A percentile compares a stretch with the other conserved stretches of the same genome.
Conservation (phyloP, 1,140 invertebrate species). For the Listronotus oregonensis region DNA sequence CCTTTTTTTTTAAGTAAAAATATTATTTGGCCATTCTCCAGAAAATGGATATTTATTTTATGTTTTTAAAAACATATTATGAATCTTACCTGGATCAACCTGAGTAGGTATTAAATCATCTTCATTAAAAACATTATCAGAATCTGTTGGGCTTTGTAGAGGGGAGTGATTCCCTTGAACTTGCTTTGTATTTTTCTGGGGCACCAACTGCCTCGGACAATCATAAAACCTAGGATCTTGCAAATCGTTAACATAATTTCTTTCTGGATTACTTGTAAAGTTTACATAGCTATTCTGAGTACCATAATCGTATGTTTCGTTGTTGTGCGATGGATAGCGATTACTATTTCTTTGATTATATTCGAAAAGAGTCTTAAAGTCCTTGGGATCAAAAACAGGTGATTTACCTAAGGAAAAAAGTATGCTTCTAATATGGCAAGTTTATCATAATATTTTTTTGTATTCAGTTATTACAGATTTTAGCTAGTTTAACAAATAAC, state of each 20-base stretch:
- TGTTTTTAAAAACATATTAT: too few relatives aligned
- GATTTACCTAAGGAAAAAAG: conserved; percentile 58
- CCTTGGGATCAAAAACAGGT: conserved; percentile 46
- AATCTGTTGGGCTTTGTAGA: conserved; percentile 62
- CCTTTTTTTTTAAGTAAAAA: too few relatives aligned
- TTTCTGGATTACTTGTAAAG: conserved; percentile 34
- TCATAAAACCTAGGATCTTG: conserved; percentile 62
- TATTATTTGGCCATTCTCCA: too few relatives aligned
- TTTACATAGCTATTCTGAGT: conserved; percentile 34
- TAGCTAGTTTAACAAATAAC: too few relatives aligned
- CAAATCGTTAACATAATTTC: conserved; percentile 45
- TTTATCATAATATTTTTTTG: too few relatives aligned
- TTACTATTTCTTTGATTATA: conserved; percentile 39
- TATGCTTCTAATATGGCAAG: too few relatives aligned
- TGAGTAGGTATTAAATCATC: conserved; percentile 59
- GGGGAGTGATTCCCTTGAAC: conserved; percentile 50
- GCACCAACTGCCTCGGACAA: conserved; percentile 56
- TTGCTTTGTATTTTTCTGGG: conserved; percentile 9
- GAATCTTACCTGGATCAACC: conserved; percentile 33
- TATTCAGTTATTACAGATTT: too few relatives aligned
- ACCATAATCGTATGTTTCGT: conserved; percentile 43
- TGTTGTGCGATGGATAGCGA: conserved; percentile 34
- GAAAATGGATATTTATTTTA: too few relatives aligned
- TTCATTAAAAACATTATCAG: conserved; percentile 65
- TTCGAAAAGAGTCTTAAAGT: conserved; percentile 43